Conservation (phyloP, 2,113 vertebrate species). For the Alaudala cheleensis region DNA sequence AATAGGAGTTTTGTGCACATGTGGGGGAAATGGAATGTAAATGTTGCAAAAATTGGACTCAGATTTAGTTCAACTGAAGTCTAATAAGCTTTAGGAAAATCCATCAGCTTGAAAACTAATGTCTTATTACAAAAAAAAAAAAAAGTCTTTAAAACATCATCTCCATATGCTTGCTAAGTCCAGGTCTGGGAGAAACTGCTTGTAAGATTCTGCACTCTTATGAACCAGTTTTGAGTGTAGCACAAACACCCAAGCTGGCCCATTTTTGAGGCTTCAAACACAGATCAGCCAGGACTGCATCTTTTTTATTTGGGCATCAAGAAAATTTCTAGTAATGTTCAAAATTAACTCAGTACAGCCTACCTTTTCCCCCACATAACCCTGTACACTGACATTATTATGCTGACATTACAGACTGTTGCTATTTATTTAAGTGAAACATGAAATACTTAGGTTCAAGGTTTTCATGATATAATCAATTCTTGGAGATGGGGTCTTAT, state of each 20-base stretch:
- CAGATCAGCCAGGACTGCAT: neutral
- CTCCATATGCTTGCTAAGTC: neutral
- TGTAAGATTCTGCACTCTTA: neutral
- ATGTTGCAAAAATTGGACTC: conserved; percentile 41
- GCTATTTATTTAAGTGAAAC: neutral
- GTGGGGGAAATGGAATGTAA: conserved; percentile 8
- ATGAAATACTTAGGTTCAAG: neutral
- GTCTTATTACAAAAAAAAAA: conserved; percentile 29
- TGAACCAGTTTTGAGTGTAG: neutral
- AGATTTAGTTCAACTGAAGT: conserved; percentile 41
- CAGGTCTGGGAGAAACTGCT: neutral
- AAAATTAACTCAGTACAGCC: neutral
- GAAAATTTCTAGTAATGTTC: neutral
- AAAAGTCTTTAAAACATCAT: conserved; percentile 10
- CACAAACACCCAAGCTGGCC: neutral
- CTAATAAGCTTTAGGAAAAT: conserved; percentile 33
- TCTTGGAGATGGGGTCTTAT: neutral
- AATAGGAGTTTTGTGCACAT: conserved; percentile 26
- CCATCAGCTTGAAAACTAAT: conserved; percentile 30
- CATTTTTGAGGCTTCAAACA: neutral
- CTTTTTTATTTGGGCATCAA: neutral
- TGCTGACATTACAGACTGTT: neutral
- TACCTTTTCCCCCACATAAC: neutral
- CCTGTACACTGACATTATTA: neutral
- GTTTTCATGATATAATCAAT: neutral